Percentiles rank a stretch among this genome's conserved stretches.
Conservation (phyloP, 2,888 invertebrate genomes). For the Ennomos quercinarius region DNA sequence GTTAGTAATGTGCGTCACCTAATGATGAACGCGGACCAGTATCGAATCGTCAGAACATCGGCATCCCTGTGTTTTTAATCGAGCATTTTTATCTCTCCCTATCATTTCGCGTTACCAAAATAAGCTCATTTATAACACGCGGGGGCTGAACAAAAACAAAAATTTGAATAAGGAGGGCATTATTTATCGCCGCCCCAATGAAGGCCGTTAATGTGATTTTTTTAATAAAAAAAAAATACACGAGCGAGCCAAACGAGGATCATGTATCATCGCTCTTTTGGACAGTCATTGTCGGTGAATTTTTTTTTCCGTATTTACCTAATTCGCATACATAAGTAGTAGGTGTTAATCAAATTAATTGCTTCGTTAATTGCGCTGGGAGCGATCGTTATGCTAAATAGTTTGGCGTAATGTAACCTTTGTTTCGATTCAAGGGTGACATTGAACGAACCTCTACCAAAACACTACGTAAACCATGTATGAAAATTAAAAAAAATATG, state of each 20-base stretch:
- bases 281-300: slow-evolving; percentile 81
- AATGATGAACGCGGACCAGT: neutral
- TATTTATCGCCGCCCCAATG: slow-evolving; percentile 85
- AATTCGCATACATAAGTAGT: slow-evolving; percentile 60
- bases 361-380: slow-evolving; percentile 44
- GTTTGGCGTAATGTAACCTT: slow-evolving; percentile 34
- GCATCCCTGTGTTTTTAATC: slow-evolving; percentile 58
- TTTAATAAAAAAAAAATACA: slow-evolving; percentile 82
- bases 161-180: slow-evolving; percentile 85
- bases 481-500: slow-evolving; percentile 30
- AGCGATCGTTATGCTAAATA: slow-evolving; percentile 42
- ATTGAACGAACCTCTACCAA: slow-evolving; percentile 8
- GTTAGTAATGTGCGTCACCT: too few relatives aligned
- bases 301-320: slow-evolving; percentile 57
- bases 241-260: slow-evolving; percentile 81
- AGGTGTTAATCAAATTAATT: slow-evolving; percentile 75
- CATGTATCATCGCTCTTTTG: slow-evolving; percentile 84
- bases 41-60: slow-evolving; percentile 47
- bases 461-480: neutral
- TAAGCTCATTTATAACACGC: slow-evolving; percentile 84
- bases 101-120: slow-evolving; percentile 81
- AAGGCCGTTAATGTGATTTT: slow-evolving; percentile 86
- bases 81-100: slow-evolving; percentile 78
- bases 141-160: slow-evolving; percentile 83
- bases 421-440: slow-evolving; percentile 30